Conservation (phyloP, 2,113 vertebrate genomes). For the Lophius piscatorius region DNA sequence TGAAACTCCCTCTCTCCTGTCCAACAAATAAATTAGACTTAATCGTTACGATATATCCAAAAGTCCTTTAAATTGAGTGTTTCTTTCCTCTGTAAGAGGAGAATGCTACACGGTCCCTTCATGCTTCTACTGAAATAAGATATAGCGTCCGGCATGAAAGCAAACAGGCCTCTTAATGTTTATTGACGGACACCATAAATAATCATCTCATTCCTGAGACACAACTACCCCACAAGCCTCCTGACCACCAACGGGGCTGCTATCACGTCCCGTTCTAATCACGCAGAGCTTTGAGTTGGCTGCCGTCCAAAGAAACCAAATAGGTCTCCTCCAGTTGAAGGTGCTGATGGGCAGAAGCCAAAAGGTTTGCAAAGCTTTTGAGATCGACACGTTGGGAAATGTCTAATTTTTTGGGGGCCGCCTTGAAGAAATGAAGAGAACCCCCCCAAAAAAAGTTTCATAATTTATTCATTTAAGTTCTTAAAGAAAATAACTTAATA, state of each 20-base stretch:
- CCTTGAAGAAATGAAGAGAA: too few relatives aligned
- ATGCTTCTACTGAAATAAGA: too few relatives aligned
- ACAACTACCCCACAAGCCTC: constrained; percentile 15
- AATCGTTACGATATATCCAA: constrained; percentile 25
- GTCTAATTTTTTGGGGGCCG: background rate
- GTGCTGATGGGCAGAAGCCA: constrained; percentile 38
- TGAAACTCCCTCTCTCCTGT: constrained; percentile 39
- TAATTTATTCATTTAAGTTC: too few relatives aligned
- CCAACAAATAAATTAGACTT: constrained; percentile 49
- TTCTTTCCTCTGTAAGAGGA: background rate
- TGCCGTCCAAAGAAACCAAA: constrained; percentile 45
- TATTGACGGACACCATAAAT: constrained; percentile 17
- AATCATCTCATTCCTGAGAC: constrained; percentile 29
- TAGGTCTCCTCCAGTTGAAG: constrained; percentile 21
- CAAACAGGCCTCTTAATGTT: constrained; percentile 4
- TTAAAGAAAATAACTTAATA: too few relatives aligned
- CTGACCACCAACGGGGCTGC: constrained; percentile 30
- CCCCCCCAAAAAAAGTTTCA: too few relatives aligned
- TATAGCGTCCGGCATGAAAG: constrained; percentile 26
- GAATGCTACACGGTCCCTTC: too few relatives aligned
- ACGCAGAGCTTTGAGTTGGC: constrained; percentile 40
- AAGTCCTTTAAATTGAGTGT: background rate
- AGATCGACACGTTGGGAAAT: constrained; percentile 7
- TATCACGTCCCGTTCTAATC: constrained; percentile 41
- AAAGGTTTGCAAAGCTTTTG: constrained; percentile 33